Evolutionary conservation across 2,888 invertebrate species (phyloP).

Genomic region (Caenorhabditis sinica): DNA sequence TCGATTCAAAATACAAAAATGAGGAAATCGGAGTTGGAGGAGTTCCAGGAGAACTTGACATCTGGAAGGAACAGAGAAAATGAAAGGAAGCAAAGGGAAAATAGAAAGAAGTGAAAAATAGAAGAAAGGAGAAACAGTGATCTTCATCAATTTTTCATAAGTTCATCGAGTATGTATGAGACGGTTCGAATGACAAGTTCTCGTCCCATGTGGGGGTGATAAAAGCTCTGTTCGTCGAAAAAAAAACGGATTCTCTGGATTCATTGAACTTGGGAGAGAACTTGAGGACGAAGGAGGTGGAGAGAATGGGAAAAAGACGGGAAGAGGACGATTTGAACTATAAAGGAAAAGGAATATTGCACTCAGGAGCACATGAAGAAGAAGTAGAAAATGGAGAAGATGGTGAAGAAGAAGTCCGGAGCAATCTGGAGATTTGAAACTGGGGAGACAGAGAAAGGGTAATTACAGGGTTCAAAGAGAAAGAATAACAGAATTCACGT

Average conservation of each 20-base stretch:
- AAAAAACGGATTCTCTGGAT: background rate
- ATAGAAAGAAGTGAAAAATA: background rate
- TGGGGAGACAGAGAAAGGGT: constrained; percentile 14
- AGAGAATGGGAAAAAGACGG: constrained; percentile 19
- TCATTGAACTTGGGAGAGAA: constrained; percentile 14
- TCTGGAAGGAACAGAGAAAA: background rate
- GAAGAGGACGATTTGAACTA: constrained; percentile 38
- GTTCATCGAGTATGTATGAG: constrained; percentile 45
- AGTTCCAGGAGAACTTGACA: constrained; percentile 17
- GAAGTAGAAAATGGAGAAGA: constrained; percentile 9
- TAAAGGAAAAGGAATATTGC: constrained; percentile 31
- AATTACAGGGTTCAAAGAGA: constrained; percentile 47
- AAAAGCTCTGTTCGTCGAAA: background rate
- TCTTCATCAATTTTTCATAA: constrained; percentile 34
- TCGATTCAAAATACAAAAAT: constrained; percentile 9
- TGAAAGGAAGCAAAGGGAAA: constrained; percentile 7
- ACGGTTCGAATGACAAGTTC: constrained; percentile 37
- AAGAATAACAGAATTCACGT: constrained; percentile 2
- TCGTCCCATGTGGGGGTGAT: background rate
- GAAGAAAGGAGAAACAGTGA: constrained; percentile 36
- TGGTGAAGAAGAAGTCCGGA: constrained; percentile 15
- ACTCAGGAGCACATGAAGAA: constrained; percentile 9
- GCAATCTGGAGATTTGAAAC: constrained; percentile 37
- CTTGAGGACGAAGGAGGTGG: background rate
- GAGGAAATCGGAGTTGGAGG: background rate